Percentiles rank a stretch among this genome's conserved stretches.
Conservation (phyloP, 2,888 invertebrate genomes). For the Drosophila aldrichi region DNA sequence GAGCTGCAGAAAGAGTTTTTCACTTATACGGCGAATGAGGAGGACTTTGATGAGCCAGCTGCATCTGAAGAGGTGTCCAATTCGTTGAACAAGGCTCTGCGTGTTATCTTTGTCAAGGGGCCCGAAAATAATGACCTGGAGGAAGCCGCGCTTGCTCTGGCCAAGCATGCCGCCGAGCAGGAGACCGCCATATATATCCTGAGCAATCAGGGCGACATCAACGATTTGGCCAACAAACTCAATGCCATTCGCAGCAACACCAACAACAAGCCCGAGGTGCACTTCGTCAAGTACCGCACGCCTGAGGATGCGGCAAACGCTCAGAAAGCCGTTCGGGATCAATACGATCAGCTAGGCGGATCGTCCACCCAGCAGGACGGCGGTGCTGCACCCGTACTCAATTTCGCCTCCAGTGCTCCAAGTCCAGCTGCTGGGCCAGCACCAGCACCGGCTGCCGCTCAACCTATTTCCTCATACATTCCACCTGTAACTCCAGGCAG, state of each 20-base stretch:
- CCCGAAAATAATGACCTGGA: constrained; percentile 76
- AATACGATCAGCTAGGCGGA: constrained; percentile 80
- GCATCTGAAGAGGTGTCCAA: constrained; percentile 56
- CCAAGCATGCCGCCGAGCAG: constrained; percentile 74
- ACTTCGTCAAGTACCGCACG: constrained; percentile 83
- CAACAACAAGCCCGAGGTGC: constrained; percentile 79
- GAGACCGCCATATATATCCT: constrained; percentile 79
- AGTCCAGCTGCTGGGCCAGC: constrained; percentile 31
- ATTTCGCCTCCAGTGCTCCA: constrained; percentile 73
- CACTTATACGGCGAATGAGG: constrained; percentile 77
- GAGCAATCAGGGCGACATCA: constrained; percentile 76
- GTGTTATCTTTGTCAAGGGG: constrained; percentile 83
- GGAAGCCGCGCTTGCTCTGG: constrained; percentile 72
- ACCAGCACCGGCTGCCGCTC: constrained; percentile 40
- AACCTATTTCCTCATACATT: constrained; percentile 58
- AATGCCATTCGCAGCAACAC: constrained; percentile 56
- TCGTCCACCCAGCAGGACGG: constrained; percentile 67
- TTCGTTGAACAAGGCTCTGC: constrained; percentile 72
- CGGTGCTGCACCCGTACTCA: constrained; percentile 78
- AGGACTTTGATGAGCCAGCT: constrained; percentile 68
- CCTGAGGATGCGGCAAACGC: constrained; percentile 81
- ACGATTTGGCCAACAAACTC: constrained; percentile 68
- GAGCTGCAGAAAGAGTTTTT: constrained; percentile 80
- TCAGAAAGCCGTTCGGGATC: constrained; percentile 76
- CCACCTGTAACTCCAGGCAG: constrained; percentile 69